Percentiles rank a stretch among this genome's conserved stretches.
phyloP scores from a whole-genome alignment of 2,113 vertebrate species.

The Centrocercus urophasianus region DNA sequence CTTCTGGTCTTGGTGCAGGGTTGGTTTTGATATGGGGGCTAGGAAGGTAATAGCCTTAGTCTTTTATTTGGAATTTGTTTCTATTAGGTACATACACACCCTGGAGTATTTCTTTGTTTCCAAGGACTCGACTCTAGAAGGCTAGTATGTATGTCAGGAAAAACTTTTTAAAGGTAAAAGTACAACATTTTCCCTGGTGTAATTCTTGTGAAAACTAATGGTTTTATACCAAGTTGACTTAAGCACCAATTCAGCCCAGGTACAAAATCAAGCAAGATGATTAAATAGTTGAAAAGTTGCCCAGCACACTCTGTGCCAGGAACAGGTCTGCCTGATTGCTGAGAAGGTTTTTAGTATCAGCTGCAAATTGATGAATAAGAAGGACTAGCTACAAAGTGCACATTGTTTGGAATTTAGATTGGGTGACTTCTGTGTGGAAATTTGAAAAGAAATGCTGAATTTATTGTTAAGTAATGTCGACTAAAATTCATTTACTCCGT shows the following conservation, averaged over 20 bases:
- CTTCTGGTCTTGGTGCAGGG: slow-evolving; percentile 22
- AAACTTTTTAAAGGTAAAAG: background rate
- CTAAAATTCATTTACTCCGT: background rate
- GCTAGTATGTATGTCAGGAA: background rate
- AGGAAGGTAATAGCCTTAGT: background rate
- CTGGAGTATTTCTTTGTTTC: background rate
- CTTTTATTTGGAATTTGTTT: slow-evolving; percentile 5
- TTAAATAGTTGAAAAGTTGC: background rate
- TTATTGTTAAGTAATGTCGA: background rate
- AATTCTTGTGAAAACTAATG: background rate
- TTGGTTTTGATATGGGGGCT: background rate
- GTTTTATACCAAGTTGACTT: background rate
- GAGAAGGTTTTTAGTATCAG: background rate
- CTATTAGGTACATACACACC: background rate
- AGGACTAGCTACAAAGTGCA: background rate
- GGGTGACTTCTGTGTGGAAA: background rate
- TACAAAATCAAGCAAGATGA: background rate
- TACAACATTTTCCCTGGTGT: background rate
- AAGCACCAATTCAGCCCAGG: background rate
- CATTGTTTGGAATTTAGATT: background rate
- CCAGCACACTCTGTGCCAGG: background rate
- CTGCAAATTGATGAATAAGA: background rate
- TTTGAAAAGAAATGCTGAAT: background rate
- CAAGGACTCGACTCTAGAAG: background rate
- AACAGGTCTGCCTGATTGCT: background rate